Conservation (phyloP, 2,797 vertebrate genomes). For the Neoniphon sammara region DNA sequence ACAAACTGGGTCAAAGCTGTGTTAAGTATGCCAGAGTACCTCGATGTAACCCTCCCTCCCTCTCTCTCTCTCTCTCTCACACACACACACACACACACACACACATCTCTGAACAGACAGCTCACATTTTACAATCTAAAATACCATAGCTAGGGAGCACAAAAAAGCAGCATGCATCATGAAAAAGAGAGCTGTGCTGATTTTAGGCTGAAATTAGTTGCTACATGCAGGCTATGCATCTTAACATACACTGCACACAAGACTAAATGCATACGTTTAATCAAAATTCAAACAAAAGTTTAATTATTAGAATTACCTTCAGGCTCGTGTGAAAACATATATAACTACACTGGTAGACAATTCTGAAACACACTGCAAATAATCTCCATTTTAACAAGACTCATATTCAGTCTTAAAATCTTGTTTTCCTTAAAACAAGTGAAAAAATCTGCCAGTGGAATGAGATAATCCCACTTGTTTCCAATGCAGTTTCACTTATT, state of each 20-base stretch:
- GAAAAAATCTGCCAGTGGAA: too few relatives aligned
- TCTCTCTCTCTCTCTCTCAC: not conserved
- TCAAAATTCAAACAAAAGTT: not conserved
- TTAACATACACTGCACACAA: not conserved
- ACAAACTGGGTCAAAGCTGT: slow-evolving; percentile 68
- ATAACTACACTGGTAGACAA: too few relatives aligned
- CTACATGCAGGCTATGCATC: too few relatives aligned
- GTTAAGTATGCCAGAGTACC: slow-evolving; percentile 52
- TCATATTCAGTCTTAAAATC: too few relatives aligned
- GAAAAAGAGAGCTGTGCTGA: not conserved
- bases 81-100: not conserved
- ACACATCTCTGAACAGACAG: slow-evolving; percentile 3
- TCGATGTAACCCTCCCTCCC: slow-evolving; percentile 24
- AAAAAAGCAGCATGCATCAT: not conserved
- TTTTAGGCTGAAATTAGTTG: not conserved
- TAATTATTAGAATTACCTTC: not conserved
- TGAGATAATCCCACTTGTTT: too few relatives aligned
- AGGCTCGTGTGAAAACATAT: not conserved
- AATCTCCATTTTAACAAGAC: too few relatives aligned
- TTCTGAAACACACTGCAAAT: too few relatives aligned
- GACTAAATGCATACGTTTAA: not conserved
- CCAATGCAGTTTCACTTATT: too few relatives aligned
- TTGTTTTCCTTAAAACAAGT: too few relatives aligned
- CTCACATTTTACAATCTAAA: not conserved
- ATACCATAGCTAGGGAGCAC: not conserved